phyloP scores from a whole-genome alignment of 2,888 invertebrate species.

The Xylota segnis region DNA sequence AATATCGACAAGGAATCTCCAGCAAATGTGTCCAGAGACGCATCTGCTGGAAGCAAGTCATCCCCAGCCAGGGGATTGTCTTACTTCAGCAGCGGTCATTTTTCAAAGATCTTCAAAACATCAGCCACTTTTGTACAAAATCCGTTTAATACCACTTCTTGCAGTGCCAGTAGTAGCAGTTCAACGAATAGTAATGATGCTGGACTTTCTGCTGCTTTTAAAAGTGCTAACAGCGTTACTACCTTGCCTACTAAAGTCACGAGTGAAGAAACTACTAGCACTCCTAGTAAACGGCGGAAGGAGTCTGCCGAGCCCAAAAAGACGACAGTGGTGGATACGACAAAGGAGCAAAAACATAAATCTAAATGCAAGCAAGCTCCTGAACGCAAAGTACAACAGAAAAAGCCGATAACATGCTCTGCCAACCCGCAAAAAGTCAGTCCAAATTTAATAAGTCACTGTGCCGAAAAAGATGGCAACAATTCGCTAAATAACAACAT shows the following conservation, averaged over 20 bases:
- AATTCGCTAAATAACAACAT: slow-evolving; percentile 50
- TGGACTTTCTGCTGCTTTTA: neutral
- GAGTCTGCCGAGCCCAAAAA: neutral
- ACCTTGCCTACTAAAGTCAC: neutral
- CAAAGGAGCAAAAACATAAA: slow-evolving; percentile 34
- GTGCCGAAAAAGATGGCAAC: slow-evolving; percentile 8
- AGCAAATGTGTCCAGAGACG: slow-evolving; percentile 20
- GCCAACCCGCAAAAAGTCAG: neutral
- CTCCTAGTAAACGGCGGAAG: neutral
- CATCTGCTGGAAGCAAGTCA: slow-evolving; percentile 34
- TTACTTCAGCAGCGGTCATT: slow-evolving; percentile 71
- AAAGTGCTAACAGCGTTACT: neutral
- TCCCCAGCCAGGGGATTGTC: slow-evolving; percentile 61
- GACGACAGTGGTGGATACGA: neutral
- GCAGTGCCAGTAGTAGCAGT: slow-evolving; percentile 18
- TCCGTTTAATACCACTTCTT: slow-evolving; percentile 53
- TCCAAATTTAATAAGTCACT: neutral
- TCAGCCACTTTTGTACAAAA: slow-evolving; percentile 77
- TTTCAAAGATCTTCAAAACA: slow-evolving; percentile 77
- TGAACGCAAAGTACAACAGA: slow-evolving; percentile 1
- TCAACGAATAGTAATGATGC: neutral
- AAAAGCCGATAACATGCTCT: neutral
- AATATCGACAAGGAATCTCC: slow-evolving; percentile 21
- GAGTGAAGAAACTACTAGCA: neutral
- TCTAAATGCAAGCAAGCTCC: neutral